Conservation (phyloP, 2,797 vertebrate species). For the Echeneis naucrates region DNA sequence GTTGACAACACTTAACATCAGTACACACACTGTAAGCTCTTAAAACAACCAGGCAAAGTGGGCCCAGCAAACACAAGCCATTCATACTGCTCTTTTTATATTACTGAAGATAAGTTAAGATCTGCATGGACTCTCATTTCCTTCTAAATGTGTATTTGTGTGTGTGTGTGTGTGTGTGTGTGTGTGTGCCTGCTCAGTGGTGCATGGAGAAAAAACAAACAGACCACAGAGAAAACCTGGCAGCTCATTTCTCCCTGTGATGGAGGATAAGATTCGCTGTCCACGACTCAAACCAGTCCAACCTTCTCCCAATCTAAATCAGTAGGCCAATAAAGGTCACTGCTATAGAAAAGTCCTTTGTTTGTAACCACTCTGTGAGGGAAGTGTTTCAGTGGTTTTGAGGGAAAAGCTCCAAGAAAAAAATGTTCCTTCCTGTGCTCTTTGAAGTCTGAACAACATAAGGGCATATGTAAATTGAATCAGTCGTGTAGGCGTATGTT, state of each 20-base stretch:
- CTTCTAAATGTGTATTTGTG: not conserved
- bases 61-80: not conserved
- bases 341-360: slow-evolving; percentile 51
- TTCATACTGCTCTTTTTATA: not conserved
- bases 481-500: not conserved
- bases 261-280: slow-evolving; percentile 26
- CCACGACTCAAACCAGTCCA: slow-evolving; percentile 26
- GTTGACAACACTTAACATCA: not conserved
- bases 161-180: not conserved
- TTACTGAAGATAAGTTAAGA: not conserved
- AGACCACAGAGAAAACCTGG: slow-evolving; percentile 8
- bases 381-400: slow-evolving; percentile 20
- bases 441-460: slow-evolving; percentile 6
- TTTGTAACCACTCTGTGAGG: slow-evolving; percentile 42
- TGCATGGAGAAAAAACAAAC: slow-evolving; percentile 14
- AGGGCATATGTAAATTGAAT: slow-evolving; percentile 4
- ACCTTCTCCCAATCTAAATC: slow-evolving; percentile 36
- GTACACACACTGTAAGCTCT: not conserved
- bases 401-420: slow-evolving; percentile 23
- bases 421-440: slow-evolving; percentile 19
- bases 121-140: not conserved
- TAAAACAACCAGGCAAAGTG: not conserved
- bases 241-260: slow-evolving; percentile 9
- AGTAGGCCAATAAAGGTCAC: slow-evolving; percentile 55
- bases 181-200: not conserved